Evolutionary conservation across 2,113 vertebrate genomes (phyloP), one percentile per base, ranked within the genome.

Genomic region (Thunnus thynnus): DNA sequence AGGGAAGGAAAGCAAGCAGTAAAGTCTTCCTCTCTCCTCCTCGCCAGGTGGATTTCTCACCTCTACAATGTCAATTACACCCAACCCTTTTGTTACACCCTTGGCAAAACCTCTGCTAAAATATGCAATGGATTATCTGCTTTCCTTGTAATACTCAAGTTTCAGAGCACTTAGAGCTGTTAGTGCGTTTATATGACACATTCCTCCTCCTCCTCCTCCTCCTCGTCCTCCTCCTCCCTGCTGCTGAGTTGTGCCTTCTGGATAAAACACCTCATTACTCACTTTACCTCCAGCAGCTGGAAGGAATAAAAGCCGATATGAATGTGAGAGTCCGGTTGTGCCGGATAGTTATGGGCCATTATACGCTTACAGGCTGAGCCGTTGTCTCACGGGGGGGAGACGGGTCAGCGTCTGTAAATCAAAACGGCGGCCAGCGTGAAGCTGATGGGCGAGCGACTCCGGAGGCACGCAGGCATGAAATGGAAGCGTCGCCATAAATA

Each of bases 211-310:
- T 36, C 36, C 36, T 41, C 36, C 27, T 60, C 64, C 30, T 68
- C 55, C 44, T 72, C 75, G 58, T 50, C 54, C 61, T 66, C 36
- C 73, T 56, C 69, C 73, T 25, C 48, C 11, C 63, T 18, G 51
- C 79, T 56, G 65, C 73, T 20, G 22, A 72, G 41, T 13, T 72
- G 67, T 74, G 61, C 82, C 62, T 63, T 80, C 76, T 50, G 70
- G 85, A 85, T 88, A 69, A 89, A 93, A 85, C 81, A 77, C 50
- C 86, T 91, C 90, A 89, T 89, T 72, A 72, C 84, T 84, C 81
- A 68, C 65, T 75, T 79, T 79, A 82, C 75, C 66, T 80, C 67
- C 83, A 88, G 85, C 88, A 86, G 88, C 91, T 87, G 82, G 72
- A 86, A 44, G 84, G 73, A 79, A 74, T 90, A 84, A 78, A 83